phyloP scores from a whole-genome alignment of 2,888 invertebrate genomes.

The Oasisia sp. region DNA sequence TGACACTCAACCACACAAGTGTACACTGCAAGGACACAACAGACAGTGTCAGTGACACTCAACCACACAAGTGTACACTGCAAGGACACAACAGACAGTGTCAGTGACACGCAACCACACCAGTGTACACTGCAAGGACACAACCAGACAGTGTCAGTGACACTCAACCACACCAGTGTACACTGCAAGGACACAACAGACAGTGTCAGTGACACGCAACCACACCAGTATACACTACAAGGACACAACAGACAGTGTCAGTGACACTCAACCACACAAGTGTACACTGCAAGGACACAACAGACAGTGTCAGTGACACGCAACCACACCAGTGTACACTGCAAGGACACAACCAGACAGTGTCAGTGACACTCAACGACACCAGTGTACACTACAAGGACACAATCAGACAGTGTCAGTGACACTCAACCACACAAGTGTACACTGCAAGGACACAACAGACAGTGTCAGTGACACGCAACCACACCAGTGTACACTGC shows the following conservation, averaged over 20 bases:
- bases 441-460: constrained; percentile 37
- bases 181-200: constrained; percentile 34
- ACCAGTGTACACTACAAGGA: constrained; percentile 35
- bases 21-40: constrained; percentile 37
- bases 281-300: constrained; percentile 37
- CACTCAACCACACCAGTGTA: constrained; percentile 72
- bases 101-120: constrained; percentile 71
- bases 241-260: constrained; percentile 17
- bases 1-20: background rate
- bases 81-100: constrained; percentile 21
- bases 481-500: constrained; percentile 71
- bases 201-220: background rate
- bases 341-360: constrained; percentile 25
- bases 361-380: background rate
- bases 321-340: constrained; percentile 72
- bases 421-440: background rate
- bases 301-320: background rate
- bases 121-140: constrained; percentile 41
- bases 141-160: background rate
- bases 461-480: constrained; percentile 52
- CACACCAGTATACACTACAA: constrained; percentile 34
- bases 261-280: background rate
- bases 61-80: constrained; percentile 34
- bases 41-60: background rate
- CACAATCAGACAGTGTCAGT: constrained; percentile 14